Base-by-base conservation (phyloP, 1,140 invertebrate species). In the Hyles vespertilio region DNA sequence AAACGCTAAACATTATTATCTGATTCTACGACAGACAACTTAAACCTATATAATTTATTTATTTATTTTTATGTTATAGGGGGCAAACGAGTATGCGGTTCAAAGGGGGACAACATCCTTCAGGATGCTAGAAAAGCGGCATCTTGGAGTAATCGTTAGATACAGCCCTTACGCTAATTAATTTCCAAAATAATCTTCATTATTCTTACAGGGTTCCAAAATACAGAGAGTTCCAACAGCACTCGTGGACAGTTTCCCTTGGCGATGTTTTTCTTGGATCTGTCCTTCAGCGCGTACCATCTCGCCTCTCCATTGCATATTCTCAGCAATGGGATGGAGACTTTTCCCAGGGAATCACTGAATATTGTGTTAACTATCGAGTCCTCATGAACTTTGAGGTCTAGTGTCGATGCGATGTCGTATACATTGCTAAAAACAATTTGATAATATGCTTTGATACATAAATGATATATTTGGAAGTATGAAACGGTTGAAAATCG, bases 391-490 rank as follows among this genome's bases (percentile, higher is more conserved):
- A 98, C 95, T 83, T 98, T 98, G 6, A 99, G 90, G 82, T 99
- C 97, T 44, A 99, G 84, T 2, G 96, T 93, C 32, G 97, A 96
- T 65, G 98, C 97, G n/a, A 99, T 97, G 80, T 99, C 98, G 77
- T 97, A 97, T 0, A 99, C 94, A 74, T 97, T 95, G 78, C 97
- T 98, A 80, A 11, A 90, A 90, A 79, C 67, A 45, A 59, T 3
- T 22, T 53, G 59, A 66, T 65, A 55, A 55, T 44, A 45, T 46
- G 8, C 8, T 40, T 5, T 8, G 8, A 8, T 40, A 40, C 4
- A 5, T 40, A 40, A 8, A 40, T 5, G 0, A 40, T 5, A 40
- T 40, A 40, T 40, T 40, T 40, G 4, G 36, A 22, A 22, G 22
- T 22, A 22, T 22, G 22, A 2, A 22, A 22, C 22, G 22, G 22